Percentiles rank a stretch among this genome's conserved stretches.
phyloP scores from a whole-genome alignment of 2,797 vertebrate genomes.

The Chaetophractus vellerosus region DNA sequence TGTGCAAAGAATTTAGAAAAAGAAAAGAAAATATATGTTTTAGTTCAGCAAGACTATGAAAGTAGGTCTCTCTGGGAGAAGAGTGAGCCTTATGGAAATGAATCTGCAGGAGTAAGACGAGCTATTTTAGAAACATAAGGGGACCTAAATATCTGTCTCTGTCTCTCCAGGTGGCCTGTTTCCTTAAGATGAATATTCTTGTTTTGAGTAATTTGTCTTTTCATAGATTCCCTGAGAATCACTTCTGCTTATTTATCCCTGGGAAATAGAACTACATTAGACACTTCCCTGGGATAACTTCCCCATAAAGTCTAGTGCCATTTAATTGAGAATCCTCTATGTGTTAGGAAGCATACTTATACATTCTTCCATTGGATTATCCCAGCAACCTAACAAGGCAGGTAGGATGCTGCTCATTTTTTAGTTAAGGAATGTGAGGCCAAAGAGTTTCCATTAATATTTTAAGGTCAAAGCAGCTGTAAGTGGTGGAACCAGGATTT shows the following conservation, averaged over 20 bases:
- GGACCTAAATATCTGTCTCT: constrained; percentile 26
- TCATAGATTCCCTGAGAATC: constrained; percentile 44
- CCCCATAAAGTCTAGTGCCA: constrained; percentile 26
- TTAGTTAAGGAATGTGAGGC: neutral
- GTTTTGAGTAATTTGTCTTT: constrained; percentile 61
- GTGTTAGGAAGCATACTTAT: neutral
- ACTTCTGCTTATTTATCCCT: constrained; percentile 56
- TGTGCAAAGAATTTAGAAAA: neutral
- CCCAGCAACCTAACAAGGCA: neutral
- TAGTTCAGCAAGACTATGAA: constrained; percentile 38
- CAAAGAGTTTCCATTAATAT: constrained; percentile 31
- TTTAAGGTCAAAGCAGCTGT: neutral
- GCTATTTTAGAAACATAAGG: constrained; percentile 27
- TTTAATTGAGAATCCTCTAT: neutral
- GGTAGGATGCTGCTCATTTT: neutral
- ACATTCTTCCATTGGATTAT: neutral
- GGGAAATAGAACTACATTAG: constrained; percentile 40
- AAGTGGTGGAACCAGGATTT: neutral
- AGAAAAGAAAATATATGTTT: neutral
- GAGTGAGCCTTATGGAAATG: constrained; percentile 32
- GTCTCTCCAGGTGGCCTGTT: constrained; percentile 56
- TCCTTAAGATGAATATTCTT: constrained; percentile 70
- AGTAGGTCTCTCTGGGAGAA: neutral
- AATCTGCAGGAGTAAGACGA: constrained; percentile 53
- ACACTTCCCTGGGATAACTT: neutral